Evolutionary conservation across 2,888 invertebrate genomes (phyloP), one percentile per base, ranked within the genome.

Genomic region (Anthoptus insignis): DNA sequence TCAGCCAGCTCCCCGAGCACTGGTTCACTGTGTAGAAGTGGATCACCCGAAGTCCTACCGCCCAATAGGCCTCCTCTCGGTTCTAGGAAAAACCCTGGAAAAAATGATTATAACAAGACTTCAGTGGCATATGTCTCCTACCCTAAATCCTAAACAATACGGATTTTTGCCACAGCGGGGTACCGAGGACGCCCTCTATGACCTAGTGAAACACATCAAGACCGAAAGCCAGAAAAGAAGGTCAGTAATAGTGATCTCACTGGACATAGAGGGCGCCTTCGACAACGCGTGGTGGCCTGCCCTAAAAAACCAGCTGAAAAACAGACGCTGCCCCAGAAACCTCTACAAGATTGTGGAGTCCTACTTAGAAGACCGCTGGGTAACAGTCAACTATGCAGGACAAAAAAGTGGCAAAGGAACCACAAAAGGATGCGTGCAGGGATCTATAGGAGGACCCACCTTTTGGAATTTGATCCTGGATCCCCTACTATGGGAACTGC

Each of bases 271-370:
- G 66, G 71, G 73, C 16, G 79, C 78, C 19, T 80, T 81, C 47
- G 78, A 80, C 49, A 73, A 66, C 53, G 77, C 78, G 0, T 79
- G 76, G 78, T 78, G 78, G 77, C 78, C 76, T 3, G 57, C 59
- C 3, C 65, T 76, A 2, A 65, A 60, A 45, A 2, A 29, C 1
- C 58, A 68, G 24, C 58, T 75, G 11, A 53, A 37, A 3, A 22
- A 50, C 0, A 64, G 61, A 42, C 50, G 60, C 4, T 73, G 69
- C 22, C 76, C 73, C 2, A 9, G 9, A 2, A 67, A 70, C 45
- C 11, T 72, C 1, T 54, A 37, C 6, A n/a, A 34, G 3, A 11
- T 68, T 9, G 42, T 68, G 0, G 49, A 21, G 21, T 59, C 45
- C 56, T 72, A 71, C 56, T 59, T 68, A 0, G n/a, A 24, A 1